Conservation (phyloP, 1,140 invertebrate species). For the Parapsyche elsis region DNA sequence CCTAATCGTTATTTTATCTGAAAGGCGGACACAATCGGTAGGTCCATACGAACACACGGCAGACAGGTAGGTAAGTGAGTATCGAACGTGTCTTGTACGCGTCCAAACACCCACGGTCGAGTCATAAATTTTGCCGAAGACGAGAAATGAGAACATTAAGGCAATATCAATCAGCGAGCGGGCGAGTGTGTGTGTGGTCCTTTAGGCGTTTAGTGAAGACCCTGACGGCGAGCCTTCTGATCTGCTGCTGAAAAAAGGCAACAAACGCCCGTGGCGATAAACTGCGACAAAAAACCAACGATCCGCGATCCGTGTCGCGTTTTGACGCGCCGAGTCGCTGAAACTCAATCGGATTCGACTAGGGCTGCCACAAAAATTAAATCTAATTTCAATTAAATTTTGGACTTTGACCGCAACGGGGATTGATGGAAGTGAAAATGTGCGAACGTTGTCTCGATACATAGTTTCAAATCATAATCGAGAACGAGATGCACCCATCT, state of each 20-base stretch:
- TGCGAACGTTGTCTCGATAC: no score
- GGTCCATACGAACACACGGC: neutral
- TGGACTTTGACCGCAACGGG: no score
- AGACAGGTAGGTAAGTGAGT: neutral
- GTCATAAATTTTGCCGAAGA: constrained; percentile 1
- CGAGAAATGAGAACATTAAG: constrained; percentile 36
- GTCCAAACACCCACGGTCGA: neutral
- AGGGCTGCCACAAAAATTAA: constrained; percentile 1
- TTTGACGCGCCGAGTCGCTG: constrained; percentile 23
- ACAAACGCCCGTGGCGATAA: constrained; percentile 10
- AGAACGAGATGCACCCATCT: no score
- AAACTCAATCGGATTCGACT: neutral
- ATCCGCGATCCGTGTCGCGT: neutral
- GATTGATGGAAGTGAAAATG: no score
- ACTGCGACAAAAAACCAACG: constrained; percentile 21
- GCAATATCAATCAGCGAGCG: constrained; percentile 25
- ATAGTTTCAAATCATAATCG: no score
- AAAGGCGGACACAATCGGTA: no score
- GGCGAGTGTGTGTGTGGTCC: constrained; percentile 22
- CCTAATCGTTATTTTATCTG: no score
- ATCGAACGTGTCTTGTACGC: neutral
- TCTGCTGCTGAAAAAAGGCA: constrained; percentile 26
- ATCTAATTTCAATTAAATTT: no score
- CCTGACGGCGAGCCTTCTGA: neutral
- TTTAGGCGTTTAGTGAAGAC: neutral